A percentile compares a stretch with the other conserved stretches of the same genome.
phyloP scores from a whole-genome alignment of 2,888 invertebrate species.

The Serrognathus titanus region DNA sequence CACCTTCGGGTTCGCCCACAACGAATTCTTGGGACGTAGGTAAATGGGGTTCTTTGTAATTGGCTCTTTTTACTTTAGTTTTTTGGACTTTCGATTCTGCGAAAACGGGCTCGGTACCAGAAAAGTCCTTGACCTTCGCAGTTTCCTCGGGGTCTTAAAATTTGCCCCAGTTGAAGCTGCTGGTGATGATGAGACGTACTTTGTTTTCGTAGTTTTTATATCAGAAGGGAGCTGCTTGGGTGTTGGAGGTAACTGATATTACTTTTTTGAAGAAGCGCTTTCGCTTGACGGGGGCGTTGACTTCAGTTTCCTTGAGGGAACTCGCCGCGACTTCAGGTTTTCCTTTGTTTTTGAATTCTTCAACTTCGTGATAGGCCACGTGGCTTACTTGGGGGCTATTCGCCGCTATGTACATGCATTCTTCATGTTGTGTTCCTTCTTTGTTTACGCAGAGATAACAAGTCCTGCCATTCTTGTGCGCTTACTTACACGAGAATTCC shows the following conservation, averaged over 20 bases:
- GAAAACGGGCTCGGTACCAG: constrained; percentile 29
- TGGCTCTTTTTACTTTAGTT: constrained; percentile 27
- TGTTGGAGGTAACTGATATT: constrained; percentile 1
- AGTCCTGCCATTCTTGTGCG: constrained; percentile 71
- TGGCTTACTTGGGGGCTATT: constrained; percentile 63
- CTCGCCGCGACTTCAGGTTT: constrained; percentile 43
- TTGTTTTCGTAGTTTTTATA: not conserved
- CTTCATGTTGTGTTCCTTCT: constrained; percentile 69
- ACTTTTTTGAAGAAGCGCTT: constrained; percentile 13
- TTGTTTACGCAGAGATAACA: constrained; percentile 71
- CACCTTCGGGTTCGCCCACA: constrained; percentile 57
- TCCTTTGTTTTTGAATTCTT: constrained; percentile 19
- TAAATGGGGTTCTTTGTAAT: constrained; percentile 40
- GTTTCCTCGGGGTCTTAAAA: constrained; percentile 10
- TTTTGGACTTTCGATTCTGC: constrained; percentile 34
- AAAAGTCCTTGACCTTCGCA: constrained; percentile 10
- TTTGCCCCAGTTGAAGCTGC: not conserved
- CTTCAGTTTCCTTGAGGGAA: constrained; percentile 39
- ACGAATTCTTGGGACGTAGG: constrained; percentile 52
- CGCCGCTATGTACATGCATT: constrained; percentile 74
- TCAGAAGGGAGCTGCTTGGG: constrained; percentile 6
- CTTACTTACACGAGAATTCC: constrained; percentile 72
- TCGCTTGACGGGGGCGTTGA: constrained; percentile 8
- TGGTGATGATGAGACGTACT: not conserved
- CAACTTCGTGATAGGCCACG: constrained; percentile 64